Base-by-base conservation (phyloP, 2,113 vertebrate genomes). In the Boulengeromyrus knoepffleri region DNA sequence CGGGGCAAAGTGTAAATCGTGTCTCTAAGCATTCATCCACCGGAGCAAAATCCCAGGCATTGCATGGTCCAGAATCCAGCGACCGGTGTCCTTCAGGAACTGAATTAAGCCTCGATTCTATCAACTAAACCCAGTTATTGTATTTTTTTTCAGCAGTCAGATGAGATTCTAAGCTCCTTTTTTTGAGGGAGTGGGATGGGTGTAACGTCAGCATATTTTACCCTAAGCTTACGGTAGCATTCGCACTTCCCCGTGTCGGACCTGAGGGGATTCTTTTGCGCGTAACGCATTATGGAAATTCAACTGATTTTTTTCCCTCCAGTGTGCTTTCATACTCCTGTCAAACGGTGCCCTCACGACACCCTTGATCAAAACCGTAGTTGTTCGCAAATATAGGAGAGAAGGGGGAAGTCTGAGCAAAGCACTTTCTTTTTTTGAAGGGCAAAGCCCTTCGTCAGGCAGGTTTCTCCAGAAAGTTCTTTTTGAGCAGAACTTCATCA, bases 271-370 rank as follows among this genome's bases (percentile, higher is more conserved):
- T 90, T 87, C 92, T 94, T 93, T 91, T 94, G 93, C 93, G 91
- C 90, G 88, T 92, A 92, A 94, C 92, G 93, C 94, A 92, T 94
- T 95, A 95, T 94, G 95, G 91, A 93, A 95, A 95, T 95, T 83
- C 92, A 88, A 90, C 90, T 93, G 91, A 93, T 94, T 94, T 39
- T 12, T 42, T 46, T 94, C 92, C 90, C 92, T 88, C 87, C 91
- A 93, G 92, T 90, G 56, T 62, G 91, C 91, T 91, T 89, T 91
- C 56, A 85, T 92, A 94, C 94, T 94, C 93, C 94, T 95, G 94
- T 95, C 94, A 95, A 87, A 92, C 90, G 91, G 91, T 93, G 93
- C 94, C 91, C 92, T 93, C 92, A 91, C 91, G 45, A 92, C 77
- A 15, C 88, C 91, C 89, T 84, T 94, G 95, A 96, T 96, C 94